phyloP scores from a whole-genome alignment of 2,797 vertebrate species.

The Platalea minor region DNA sequence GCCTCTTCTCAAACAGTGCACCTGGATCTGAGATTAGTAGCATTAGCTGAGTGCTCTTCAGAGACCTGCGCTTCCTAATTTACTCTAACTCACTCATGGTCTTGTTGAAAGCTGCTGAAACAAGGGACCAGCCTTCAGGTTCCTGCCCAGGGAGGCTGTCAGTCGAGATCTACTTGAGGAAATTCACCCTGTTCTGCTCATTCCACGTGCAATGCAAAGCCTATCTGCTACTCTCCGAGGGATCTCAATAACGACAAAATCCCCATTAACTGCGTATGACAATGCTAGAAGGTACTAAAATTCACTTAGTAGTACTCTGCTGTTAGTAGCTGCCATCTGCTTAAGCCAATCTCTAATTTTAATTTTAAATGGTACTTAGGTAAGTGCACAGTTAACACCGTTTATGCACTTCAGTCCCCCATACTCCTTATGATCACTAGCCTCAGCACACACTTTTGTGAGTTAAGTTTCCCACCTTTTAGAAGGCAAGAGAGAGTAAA shows the following conservation, averaged over 20 bases:
- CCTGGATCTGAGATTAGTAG: background rate
- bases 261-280: background rate
- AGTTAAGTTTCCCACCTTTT: background rate
- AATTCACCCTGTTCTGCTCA: background rate
- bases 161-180: background rate
- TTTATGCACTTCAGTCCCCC: background rate
- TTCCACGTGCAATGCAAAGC: background rate
- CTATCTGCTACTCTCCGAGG: background rate
- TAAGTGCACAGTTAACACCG: background rate
- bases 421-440: rapidly evolving
- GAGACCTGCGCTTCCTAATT: background rate
- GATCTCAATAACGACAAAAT: background rate
- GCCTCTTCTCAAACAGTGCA: background rate
- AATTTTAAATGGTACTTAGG: background rate
- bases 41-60: background rate
- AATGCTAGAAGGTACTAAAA: background rate
- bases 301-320: background rate
- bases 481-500: background rate
- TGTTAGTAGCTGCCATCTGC: background rate
- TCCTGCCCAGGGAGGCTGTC: background rate
- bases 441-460: background rate
- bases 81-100: background rate
- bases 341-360: background rate
- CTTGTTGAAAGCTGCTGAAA: background rate
- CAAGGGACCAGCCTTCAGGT: background rate